Evolutionary conservation across 2,113 vertebrate species (phyloP).

Genomic region (Nibea coibor): DNA sequence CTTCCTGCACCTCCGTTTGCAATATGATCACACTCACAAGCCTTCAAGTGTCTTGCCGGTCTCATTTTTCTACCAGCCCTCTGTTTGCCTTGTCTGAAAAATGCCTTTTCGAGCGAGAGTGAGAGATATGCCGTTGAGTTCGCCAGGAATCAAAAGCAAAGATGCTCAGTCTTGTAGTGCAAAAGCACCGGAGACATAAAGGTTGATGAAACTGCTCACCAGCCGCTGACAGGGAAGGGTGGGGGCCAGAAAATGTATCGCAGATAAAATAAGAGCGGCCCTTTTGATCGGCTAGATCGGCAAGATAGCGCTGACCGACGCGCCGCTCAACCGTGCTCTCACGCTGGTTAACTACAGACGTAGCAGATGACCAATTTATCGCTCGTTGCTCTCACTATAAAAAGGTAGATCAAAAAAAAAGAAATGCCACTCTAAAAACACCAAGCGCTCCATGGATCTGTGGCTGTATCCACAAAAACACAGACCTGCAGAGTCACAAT

Average conservation of each 20-base stretch:
- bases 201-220: conserved; percentile 62
- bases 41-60: conserved; percentile 21
- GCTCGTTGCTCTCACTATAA: conserved; percentile 46
- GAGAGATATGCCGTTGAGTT: conserved; percentile 46
- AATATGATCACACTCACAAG: conserved; percentile 42
- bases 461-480: not conserved
- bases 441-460: not conserved
- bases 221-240: conserved; percentile 38
- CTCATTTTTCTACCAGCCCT: conserved; percentile 20
- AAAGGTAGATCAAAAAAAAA: conserved; percentile 45
- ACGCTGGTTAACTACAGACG: conserved; percentile 62
- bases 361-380: conserved; percentile 72
- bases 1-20: conserved; percentile 11
- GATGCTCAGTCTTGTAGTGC: conserved; percentile 40
- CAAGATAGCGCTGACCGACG: conserved; percentile 40
- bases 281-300: conserved; percentile 68
- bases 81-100: conserved; percentile 22
- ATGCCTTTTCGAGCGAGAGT: conserved; percentile 43
- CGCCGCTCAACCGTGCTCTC: conserved; percentile 32
- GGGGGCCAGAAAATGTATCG: conserved; percentile 45
- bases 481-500: conserved; percentile 13
- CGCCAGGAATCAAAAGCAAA: conserved; percentile 57
- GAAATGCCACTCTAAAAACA: conserved; percentile 29
- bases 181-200: conserved; percentile 47
- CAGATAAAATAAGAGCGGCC: conserved; percentile 54